These are phyloP conservation scores for Sandelia bainsii DNA, from an alignment of 2,797 vertebrate species.

Conservation along the genomic window DNA sequence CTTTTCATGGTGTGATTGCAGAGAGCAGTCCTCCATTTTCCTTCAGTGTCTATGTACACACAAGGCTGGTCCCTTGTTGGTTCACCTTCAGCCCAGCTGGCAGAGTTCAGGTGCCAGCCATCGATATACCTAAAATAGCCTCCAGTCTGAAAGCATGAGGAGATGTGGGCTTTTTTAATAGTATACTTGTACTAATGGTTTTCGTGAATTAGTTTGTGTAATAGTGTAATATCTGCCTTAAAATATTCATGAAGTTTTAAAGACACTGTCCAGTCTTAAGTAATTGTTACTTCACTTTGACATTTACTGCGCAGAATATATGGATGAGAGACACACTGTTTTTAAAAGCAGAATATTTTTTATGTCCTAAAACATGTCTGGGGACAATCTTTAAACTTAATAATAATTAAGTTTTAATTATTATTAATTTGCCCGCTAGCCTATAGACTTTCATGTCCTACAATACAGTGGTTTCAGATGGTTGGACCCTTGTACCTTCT, in stretches of 20 bases:
- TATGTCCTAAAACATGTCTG: background rate
- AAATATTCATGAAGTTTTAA: background rate
- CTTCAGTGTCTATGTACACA: constrained; percentile 87
- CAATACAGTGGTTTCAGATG: background rate
- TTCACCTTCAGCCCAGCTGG: constrained; percentile 87
- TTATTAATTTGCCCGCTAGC: background rate
- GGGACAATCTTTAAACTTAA: background rate
- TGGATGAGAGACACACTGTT: background rate
- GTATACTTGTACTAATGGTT: too few species aligned
- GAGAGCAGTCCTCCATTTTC: constrained; percentile 88
- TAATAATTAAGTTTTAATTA: too few species aligned
- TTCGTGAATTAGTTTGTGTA: background rate
- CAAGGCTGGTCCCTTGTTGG: constrained; percentile 87
- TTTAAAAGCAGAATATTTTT: background rate
- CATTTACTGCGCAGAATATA: background rate
- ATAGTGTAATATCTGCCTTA: background rate
- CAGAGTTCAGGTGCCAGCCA: constrained; percentile 88
- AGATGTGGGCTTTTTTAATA: background rate
- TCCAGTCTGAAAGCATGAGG: constrained; percentile 80
- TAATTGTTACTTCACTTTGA: too few species aligned
- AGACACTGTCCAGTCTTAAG: too few species aligned
- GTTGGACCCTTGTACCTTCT: constrained; percentile 68
- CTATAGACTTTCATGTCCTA: background rate
- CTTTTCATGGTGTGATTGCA: constrained; percentile 89
- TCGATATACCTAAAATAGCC: constrained; percentile 88